These are phyloP conservation scores for Nymphalis polychloros DNA, from an alignment of 2,888 invertebrate genomes.

Conservation along the genomic window DNA sequence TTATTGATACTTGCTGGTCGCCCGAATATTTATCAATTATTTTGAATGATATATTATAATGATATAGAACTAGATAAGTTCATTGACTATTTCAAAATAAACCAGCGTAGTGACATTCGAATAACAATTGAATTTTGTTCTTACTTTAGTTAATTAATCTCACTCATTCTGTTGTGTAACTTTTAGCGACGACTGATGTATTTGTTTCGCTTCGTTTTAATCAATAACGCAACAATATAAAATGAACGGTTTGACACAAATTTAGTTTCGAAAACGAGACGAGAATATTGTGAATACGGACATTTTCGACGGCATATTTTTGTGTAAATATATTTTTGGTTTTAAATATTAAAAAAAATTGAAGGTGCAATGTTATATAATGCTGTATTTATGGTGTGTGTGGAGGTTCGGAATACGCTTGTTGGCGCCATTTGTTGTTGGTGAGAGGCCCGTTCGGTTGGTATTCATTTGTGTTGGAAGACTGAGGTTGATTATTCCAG, in stretches of 20 bases:
- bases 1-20: constrained; percentile 11
- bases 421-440: constrained; percentile 60
- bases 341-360: constrained; percentile 59
- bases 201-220: constrained; percentile 6
- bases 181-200: constrained; percentile 19
- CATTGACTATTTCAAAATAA: constrained; percentile 4
- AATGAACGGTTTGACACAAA: background rate
- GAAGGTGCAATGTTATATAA: constrained; percentile 79
- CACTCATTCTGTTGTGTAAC: constrained; percentile 4
- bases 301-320: constrained; percentile 64
- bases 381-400: constrained; percentile 56
- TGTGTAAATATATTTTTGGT: constrained; percentile 65
- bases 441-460: constrained; percentile 62
- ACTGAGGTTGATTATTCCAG: constrained; percentile 81
- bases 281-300: constrained; percentile 48
- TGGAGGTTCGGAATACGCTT: constrained; percentile 50
- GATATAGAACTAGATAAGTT: background rate
- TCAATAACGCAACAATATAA: constrained; percentile 7
- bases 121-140: constrained; percentile 9
- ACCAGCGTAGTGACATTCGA: constrained; percentile 10
- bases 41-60: constrained; percentile 5
- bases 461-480: constrained; percentile 77
- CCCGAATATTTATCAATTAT: background rate
- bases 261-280: constrained; percentile 32
- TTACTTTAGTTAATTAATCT: background rate